Conservation (phyloP, 1,140 invertebrate species). For the Dinoponera quadriceps region DNA sequence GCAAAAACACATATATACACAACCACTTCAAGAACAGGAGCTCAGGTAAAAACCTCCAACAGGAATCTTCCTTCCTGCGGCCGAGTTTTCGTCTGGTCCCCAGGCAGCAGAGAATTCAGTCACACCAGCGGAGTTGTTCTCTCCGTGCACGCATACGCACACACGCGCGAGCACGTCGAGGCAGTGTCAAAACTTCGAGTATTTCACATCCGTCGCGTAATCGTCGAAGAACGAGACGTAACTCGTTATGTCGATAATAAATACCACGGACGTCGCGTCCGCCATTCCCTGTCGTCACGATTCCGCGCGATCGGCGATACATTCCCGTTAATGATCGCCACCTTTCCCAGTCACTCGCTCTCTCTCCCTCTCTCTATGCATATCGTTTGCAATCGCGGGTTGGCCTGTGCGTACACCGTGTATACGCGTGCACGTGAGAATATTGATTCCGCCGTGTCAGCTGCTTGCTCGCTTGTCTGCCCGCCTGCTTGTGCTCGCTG, state of each 20-base stretch:
- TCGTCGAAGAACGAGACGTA: background rate
- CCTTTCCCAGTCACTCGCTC: conserved; percentile 17
- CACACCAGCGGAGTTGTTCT: too few relatives aligned
- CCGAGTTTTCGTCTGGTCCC: too few relatives aligned
- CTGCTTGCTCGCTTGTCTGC: conserved; percentile 69
- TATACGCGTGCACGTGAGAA: conserved; percentile 77
- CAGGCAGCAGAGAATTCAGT: too few relatives aligned
- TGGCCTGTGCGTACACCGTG: conserved; percentile 23
- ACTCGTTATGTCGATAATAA: background rate
- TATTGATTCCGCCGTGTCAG: conserved; percentile 81
- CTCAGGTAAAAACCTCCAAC: too few relatives aligned
- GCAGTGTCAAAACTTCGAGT: too few relatives aligned
- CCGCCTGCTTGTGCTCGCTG: conserved; percentile 42
- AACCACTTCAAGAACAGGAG: too few relatives aligned
- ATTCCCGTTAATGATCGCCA: conserved; percentile 14
- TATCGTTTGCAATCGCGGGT: conserved; percentile 25
- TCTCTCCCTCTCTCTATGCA: background rate
- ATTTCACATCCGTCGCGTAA: background rate
- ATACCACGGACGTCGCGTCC: background rate
- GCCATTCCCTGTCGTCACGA: background rate
- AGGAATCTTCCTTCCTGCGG: too few relatives aligned
- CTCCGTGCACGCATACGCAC: too few relatives aligned
- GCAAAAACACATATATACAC: too few relatives aligned
- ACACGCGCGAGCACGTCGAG: too few relatives aligned
- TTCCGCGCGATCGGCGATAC: conserved; percentile 16